phyloP scores from a whole-genome alignment of 2,113 vertebrate species.

The Nymphicus hollandicus region DNA sequence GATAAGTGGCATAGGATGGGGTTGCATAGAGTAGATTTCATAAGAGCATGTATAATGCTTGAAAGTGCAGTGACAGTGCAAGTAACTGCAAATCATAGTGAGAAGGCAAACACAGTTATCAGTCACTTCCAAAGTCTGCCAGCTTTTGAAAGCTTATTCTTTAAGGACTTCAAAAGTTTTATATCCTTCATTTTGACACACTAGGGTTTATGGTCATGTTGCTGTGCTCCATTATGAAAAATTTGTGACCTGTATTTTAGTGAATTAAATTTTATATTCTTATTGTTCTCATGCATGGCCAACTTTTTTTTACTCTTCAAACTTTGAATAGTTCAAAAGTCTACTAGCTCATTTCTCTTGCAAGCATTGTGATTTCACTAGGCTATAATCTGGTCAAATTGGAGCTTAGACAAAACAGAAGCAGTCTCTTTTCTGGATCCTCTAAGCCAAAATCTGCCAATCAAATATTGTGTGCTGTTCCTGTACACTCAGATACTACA shows the following conservation, averaged over 20 bases:
- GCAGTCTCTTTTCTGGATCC: neutral
- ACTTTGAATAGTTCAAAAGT: neutral
- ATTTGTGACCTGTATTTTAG: neutral
- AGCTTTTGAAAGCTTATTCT: neutral
- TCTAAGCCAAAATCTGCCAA: neutral
- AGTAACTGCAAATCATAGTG: neutral
- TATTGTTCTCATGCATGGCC: neutral
- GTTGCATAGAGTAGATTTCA: neutral
- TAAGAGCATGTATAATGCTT: neutral
- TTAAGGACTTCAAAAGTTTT: neutral
- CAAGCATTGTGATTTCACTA: neutral
- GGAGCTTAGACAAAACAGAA: neutral
- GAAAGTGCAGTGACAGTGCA: neutral
- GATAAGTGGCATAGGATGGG: neutral
- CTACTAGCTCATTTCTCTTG: neutral
- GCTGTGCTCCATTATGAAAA: neutral
- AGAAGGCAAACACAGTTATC: neutral
- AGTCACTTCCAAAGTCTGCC: neutral
- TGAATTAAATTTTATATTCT: neutral
- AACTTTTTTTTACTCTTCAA: neutral
- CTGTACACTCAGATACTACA: neutral
- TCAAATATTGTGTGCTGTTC: fast-evolving
- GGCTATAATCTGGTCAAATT: neutral
- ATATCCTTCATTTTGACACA: neutral
- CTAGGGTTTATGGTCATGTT: neutral